Evolutionary conservation across 2,797 vertebrate species (phyloP), one percentile per base, ranked within the genome.

Genomic region (Enteromius afrohamiltoni): DNA sequence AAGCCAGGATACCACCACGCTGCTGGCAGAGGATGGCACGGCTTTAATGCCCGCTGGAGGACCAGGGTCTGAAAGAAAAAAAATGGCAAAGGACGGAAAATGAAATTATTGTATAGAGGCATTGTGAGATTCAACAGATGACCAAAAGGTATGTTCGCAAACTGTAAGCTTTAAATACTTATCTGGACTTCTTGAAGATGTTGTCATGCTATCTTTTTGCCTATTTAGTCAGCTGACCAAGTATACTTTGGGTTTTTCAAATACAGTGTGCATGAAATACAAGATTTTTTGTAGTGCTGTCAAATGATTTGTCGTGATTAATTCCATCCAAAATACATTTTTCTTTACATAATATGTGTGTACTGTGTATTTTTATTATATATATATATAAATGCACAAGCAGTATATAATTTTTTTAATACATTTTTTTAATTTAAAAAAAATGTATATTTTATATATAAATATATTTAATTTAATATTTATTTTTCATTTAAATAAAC

Each of bases 31-130:
- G 6, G 97, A 98, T 0, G 97, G 97, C 65, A 98, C 97, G 0
- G 97, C 97, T 94, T 99, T 99, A 94, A 99, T 99, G 86, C 97
- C 97, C 1, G 98, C 98, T 0, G 98, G 98, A 42, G 97, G 97
- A 83, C 98, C 98, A 26, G 98, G 98, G 93, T 98, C 98, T 99
- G 92, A 82, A 64, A 86, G 16, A 67, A 16, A 19, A 86, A 31
- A 86, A n/a, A 83, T 0, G 4, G 83, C 6, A 40, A 2, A 40
- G 8, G 55, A 82, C 1, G 17, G 55, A 83, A 79, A 85, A 37
- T 26, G 71, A 86, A 81, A 85, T 53, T 21, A 62, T 51, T 34
- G 23, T 29, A 23, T 34, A 17, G 31, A 49, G 6, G 7, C 26
- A 77, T 37, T 23, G 29, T 71, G 9, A 53, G 19, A n/a, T 55